phyloP scores from a whole-genome alignment of 2,888 invertebrate species.

The Tetragonula carbonaria region DNA sequence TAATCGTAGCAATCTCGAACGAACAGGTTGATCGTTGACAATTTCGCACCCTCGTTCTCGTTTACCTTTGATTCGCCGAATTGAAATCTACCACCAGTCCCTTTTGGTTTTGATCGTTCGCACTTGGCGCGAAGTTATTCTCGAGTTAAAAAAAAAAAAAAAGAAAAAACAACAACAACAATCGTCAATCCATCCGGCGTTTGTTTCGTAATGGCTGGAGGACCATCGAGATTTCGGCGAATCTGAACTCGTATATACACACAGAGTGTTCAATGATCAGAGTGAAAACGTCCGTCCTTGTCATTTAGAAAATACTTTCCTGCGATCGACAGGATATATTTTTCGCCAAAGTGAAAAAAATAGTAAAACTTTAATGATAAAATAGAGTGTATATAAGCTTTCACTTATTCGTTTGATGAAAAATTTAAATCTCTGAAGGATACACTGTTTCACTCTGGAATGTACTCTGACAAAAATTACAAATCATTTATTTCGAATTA shows the following conservation, averaged over 20 bases:
- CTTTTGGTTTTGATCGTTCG: neutral
- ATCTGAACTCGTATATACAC: neutral
- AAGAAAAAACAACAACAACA: neutral
- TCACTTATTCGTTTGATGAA: too few relatives aligned
- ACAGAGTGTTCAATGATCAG: neutral
- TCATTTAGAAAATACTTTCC: neutral
- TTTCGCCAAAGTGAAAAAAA: neutral
- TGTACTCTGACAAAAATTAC: too few relatives aligned
- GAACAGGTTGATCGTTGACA: too few relatives aligned
- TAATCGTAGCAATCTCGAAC: neutral
- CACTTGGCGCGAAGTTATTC: too few relatives aligned
- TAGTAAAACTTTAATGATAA: too few relatives aligned
- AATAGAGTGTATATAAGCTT: too few relatives aligned
- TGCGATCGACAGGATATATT: conserved; percentile 5
- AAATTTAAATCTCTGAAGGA: too few relatives aligned
- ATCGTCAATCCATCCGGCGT: neutral
- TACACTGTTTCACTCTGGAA: too few relatives aligned
- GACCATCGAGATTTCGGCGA: conserved; percentile 1
- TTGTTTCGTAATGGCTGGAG: neutral
- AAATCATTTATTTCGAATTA: too few relatives aligned
- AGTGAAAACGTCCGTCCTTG: neutral
- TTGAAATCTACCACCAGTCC: neutral
- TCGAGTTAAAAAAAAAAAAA: neutral
- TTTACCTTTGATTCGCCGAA: too few relatives aligned
- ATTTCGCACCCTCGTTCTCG: too few relatives aligned